Percentiles rank a stretch among this genome's conserved stretches.
phyloP scores from a whole-genome alignment of 1,140 invertebrate genomes.

The Sycophaga agraensis region DNA sequence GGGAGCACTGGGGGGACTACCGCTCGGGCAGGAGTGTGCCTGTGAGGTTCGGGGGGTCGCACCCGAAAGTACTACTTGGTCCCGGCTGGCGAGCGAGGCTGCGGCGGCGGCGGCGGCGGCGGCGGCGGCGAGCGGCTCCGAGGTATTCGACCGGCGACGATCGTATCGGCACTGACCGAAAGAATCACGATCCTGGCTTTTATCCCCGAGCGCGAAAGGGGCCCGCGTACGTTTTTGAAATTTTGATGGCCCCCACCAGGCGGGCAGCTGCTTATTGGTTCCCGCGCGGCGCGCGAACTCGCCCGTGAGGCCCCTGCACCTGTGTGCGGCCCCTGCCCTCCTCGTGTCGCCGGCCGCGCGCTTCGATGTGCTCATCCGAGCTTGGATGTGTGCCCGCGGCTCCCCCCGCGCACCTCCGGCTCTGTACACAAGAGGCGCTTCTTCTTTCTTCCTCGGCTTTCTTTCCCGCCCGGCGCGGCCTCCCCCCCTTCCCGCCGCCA shows the following conservation, averaged over 20 bases:
- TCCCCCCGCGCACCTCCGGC: conserved; percentile 12
- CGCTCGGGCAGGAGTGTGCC: too few species aligned
- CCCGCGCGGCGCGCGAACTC: conserved; percentile 34
- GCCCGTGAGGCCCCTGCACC: not conserved
- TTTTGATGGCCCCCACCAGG: conserved; percentile 72
- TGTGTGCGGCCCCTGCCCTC: conserved; percentile 7
- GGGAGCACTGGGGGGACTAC: too few species aligned
- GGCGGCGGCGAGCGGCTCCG: not conserved
- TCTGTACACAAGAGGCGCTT: conserved; percentile 12
- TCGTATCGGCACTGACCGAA: conserved; percentile 58
- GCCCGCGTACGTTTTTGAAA: conserved; percentile 60
- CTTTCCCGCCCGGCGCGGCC: not conserved
- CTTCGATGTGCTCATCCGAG: conserved; percentile 8
- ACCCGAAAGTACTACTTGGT: not conserved
- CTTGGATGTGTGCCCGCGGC: conserved; percentile 21
- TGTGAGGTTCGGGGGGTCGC: too few species aligned
- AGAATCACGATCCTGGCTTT: conserved; percentile 59
- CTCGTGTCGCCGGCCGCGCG: conserved; percentile 14
- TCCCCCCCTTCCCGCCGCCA: conserved; percentile 3
- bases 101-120: too few species aligned
- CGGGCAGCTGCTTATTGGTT: conserved; percentile 45
- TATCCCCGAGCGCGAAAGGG: conserved; percentile 59
- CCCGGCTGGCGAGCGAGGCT: too few species aligned
- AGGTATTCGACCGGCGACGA: conserved; percentile 43
- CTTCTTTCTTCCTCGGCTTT: conserved; percentile 3